Conservation (phyloP, 2,888 invertebrate species). For the Carcina quercana region DNA sequence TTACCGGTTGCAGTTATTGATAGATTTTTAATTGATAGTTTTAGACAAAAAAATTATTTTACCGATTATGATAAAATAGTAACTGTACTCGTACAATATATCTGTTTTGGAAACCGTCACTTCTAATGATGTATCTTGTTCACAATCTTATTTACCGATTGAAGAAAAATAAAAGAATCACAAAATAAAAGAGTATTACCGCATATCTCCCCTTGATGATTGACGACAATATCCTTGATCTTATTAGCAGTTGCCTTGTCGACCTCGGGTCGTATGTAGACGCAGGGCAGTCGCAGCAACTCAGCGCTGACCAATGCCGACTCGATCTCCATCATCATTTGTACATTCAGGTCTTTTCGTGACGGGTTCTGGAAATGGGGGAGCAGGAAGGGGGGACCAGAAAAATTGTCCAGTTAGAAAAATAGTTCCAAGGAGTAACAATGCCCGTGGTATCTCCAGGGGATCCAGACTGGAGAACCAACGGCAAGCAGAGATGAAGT, state of each 20-base stretch:
- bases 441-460: neutral
- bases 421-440: neutral
- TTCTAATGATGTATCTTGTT: no score
- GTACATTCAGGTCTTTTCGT: slow-evolving; percentile 92
- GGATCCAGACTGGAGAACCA: no score
- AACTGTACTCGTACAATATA: no score
- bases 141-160: no score
- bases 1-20: no score
- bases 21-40: no score
- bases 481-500: no score
- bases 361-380: slow-evolving; percentile 84
- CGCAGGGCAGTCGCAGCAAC: slow-evolving; percentile 83
- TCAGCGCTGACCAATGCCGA: slow-evolving; percentile 88
- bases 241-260: slow-evolving; percentile 87
- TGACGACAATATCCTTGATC: slow-evolving; percentile 90
- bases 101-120: no score
- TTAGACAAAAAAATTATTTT: no score
- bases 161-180: no score
- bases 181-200: slow-evolving; percentile 54
- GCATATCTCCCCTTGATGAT: slow-evolving; percentile 86
- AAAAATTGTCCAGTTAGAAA: neutral
- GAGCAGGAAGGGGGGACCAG: slow-evolving; percentile 19
- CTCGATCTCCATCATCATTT: slow-evolving; percentile 94
- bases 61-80: no score
- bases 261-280: slow-evolving; percentile 89